phyloP scores from a whole-genome alignment of 2,113 vertebrate genomes.

The Helogale parvula region DNA sequence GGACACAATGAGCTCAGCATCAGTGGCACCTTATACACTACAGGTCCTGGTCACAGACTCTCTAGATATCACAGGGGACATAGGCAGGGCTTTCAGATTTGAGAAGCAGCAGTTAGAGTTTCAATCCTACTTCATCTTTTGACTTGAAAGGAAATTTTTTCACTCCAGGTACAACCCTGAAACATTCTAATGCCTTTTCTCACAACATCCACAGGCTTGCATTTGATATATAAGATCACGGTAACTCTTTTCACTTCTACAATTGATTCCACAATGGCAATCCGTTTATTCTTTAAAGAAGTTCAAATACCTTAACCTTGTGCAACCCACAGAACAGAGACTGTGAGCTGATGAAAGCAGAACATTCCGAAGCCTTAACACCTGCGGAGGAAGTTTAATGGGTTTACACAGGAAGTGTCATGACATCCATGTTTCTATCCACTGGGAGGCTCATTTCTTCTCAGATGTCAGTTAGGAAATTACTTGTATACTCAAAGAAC shows the following conservation, averaged over 20 bases:
- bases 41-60: background rate
- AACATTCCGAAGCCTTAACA: background rate
- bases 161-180: background rate
- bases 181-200: conserved; percentile 1
- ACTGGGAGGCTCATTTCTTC: background rate
- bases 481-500: background rate
- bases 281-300: conserved; percentile 11
- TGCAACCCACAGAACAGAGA: background rate
- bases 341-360: background rate
- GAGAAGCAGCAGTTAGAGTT: background rate
- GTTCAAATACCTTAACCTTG: conserved; percentile 45
- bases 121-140: background rate
- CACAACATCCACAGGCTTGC: background rate
- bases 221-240: background rate
- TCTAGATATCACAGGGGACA: background rate
- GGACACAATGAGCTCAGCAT: background rate
- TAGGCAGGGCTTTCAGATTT: background rate
- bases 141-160: background rate
- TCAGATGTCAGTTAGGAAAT: background rate
- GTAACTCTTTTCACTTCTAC: background rate
- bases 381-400: background rate
- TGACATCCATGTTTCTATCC: background rate
- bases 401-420: conserved; percentile 2
- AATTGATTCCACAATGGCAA: background rate
- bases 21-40: background rate